A percentile compares a stretch with the other conserved stretches of the same genome.
Evolutionary conservation across 2,888 invertebrate genomes (phyloP).

Genomic region (Caenorhabditis japonica): DNA sequence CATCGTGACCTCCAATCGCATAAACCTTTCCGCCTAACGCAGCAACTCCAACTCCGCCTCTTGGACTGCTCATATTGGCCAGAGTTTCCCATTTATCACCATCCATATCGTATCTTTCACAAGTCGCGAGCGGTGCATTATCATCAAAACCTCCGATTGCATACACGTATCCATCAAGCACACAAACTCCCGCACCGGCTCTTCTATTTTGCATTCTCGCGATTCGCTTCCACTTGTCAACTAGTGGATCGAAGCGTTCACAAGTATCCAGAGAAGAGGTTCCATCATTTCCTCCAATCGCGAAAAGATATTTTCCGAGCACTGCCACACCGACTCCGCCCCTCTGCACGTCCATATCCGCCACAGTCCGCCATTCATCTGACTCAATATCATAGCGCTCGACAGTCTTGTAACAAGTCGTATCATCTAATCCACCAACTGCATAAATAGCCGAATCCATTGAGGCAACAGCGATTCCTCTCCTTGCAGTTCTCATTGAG

Average conservation of each 20-base stretch:
- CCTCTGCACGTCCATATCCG: slow-evolving; percentile 79
- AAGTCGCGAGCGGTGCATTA: slow-evolving; percentile 78
- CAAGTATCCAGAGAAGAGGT: slow-evolving; percentile 79
- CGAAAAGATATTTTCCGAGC: slow-evolving; percentile 78
- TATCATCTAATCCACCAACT: slow-evolving; percentile 80
- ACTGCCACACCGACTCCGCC: slow-evolving; percentile 80
- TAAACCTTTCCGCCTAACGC: slow-evolving; percentile 77
- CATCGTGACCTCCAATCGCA: slow-evolving; percentile 78
- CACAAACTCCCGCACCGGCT: slow-evolving; percentile 80
- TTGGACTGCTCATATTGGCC: slow-evolving; percentile 69
- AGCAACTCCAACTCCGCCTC: slow-evolving; percentile 77
- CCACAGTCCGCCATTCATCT: slow-evolving; percentile 79
- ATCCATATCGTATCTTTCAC: slow-evolving; percentile 78
- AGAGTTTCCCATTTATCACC: slow-evolving; percentile 77
- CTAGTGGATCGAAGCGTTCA: slow-evolving; percentile 79
- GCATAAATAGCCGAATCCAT: slow-evolving; percentile 80
- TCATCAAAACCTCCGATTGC: slow-evolving; percentile 79
- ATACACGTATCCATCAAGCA: slow-evolving; percentile 79
- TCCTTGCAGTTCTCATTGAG: slow-evolving; percentile 69
- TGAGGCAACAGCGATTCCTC: slow-evolving; percentile 79
- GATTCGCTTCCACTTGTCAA: slow-evolving; percentile 79
- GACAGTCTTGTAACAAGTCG: slow-evolving; percentile 78
- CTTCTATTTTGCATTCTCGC: slow-evolving; percentile 79
- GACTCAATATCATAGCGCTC: slow-evolving; percentile 78
- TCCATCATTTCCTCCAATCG: slow-evolving; percentile 80